These are phyloP conservation scores for Coecobrya sp. DNA, from an alignment of 2,888 invertebrate genomes.

Conservation along the genomic window DNA sequence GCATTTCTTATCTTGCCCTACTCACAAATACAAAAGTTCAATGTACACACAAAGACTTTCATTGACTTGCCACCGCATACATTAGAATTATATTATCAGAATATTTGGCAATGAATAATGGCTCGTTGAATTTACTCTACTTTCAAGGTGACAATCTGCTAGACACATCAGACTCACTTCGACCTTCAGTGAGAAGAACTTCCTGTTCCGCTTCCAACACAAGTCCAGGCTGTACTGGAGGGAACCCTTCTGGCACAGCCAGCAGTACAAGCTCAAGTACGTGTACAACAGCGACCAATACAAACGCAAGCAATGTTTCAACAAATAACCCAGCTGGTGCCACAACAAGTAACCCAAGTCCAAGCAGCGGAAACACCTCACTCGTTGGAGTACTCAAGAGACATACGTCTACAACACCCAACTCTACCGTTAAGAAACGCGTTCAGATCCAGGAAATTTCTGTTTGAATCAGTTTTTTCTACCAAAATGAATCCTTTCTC, in stretches of 20 bases:
- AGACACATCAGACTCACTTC: slow-evolving; percentile 76
- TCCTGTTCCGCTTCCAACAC: slow-evolving; percentile 76
- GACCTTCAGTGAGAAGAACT: slow-evolving; percentile 76
- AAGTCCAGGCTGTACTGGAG: slow-evolving; percentile 65
- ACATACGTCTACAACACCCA: slow-evolving; percentile 84
- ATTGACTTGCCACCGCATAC: slow-evolving; percentile 26
- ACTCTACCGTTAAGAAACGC: slow-evolving; percentile 92
- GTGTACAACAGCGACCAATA: slow-evolving; percentile 76
- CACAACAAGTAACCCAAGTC: slow-evolving; percentile 88
- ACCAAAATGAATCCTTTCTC: slow-evolving; percentile 52
- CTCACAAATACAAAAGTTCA: slow-evolving; percentile 12
- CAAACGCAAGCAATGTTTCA: slow-evolving; percentile 79
- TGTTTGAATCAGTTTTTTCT: slow-evolving; percentile 89
- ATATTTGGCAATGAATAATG: slow-evolving; percentile 49
- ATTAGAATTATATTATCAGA: slow-evolving; percentile 57
- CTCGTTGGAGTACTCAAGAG: slow-evolving; percentile 87
- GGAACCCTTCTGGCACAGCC: slow-evolving; percentile 68
- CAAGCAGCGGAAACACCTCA: slow-evolving; percentile 87
- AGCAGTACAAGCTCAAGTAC: slow-evolving; percentile 78
- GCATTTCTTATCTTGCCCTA: slow-evolving; percentile 20
- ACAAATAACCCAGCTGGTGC: slow-evolving; percentile 88
- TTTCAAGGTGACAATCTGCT: slow-evolving; percentile 81
- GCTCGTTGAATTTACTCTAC: slow-evolving; percentile 27
- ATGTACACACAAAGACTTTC: slow-evolving; percentile 2
- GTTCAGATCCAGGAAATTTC: slow-evolving; percentile 98